Evolutionary conservation across 53 echinoderm and acorn worm genomes (phyloP).

Genomic region (Henricia sp.): DNA sequence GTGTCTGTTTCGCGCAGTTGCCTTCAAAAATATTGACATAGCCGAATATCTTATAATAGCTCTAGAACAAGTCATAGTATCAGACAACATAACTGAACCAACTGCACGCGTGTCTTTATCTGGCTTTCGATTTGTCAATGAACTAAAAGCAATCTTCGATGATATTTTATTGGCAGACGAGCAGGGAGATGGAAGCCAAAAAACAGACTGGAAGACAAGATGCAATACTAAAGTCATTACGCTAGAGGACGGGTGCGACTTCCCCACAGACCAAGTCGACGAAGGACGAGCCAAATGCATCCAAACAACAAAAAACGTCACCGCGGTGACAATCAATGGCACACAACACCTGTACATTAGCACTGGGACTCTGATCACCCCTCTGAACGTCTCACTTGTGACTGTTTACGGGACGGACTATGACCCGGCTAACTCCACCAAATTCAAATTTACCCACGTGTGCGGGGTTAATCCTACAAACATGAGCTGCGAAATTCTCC

Average conservation of each 20-base stretch:
- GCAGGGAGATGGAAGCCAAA: neutral
- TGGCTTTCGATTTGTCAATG: neutral
- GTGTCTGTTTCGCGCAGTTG: slow-evolving; percentile 11
- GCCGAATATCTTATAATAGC: neutral
- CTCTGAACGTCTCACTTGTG: neutral
- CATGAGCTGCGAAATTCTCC: neutral
- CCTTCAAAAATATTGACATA: neutral
- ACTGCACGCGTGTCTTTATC: neutral
- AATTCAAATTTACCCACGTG: neutral
- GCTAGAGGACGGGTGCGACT: slow-evolving; percentile 1
- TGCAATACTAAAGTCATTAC: neutral
- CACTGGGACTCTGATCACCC: neutral
- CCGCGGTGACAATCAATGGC: neutral
- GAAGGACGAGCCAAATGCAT: neutral
- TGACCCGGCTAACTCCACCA: neutral
- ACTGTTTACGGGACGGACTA: neutral
- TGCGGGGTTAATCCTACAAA: neutral
- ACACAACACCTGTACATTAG: neutral
- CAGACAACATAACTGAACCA: neutral
- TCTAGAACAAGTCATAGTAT: neutral
- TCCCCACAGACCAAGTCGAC: neutral
- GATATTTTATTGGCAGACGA: neutral
- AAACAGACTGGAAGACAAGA: neutral
- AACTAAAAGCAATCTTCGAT: neutral
- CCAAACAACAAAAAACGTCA: neutral